Conservation (phyloP, 2,797 vertebrate species). For the Hylomyscus alleni region DNA sequence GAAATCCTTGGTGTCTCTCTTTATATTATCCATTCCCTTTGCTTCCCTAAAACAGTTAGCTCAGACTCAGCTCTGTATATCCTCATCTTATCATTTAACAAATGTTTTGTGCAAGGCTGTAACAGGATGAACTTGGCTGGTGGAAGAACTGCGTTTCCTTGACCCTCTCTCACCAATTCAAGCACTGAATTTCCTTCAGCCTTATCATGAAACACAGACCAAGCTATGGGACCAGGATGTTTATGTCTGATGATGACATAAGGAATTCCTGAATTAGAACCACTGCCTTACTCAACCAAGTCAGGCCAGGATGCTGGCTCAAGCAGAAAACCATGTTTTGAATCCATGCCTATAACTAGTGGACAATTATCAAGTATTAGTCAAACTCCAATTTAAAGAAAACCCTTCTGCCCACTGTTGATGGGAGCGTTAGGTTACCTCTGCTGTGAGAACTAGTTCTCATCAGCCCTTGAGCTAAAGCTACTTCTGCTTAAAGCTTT, state of each 20-base stretch:
- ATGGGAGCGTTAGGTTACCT: neutral
- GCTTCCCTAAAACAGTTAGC: neutral
- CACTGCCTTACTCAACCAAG: neutral
- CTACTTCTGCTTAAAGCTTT: neutral
- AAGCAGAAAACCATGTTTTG: constrained; percentile 5
- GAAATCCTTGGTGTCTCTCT: neutral
- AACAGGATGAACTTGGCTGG: neutral
- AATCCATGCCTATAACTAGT: neutral
- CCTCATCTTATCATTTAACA: neutral
- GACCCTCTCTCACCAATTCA: neutral
- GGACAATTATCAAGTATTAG: neutral
- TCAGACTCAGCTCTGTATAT: neutral
- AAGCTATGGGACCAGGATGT: neutral
- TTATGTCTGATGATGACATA: neutral
- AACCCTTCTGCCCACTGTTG: neutral
- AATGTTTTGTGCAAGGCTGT: neutral
- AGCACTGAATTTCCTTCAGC: neutral
- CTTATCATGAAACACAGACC: neutral
- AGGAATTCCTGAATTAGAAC: neutral
- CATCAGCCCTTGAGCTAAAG: neutral
- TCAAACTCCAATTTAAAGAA: neutral
- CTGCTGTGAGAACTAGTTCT: neutral
- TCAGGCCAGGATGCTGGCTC: neutral
- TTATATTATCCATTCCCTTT: neutral
- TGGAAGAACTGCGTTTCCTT: neutral